Percentiles rank a stretch among this genome's conserved stretches.
Evolutionary conservation across 1,140 invertebrate species (phyloP).

Genomic region (Paraescarpia echinospica): DNA sequence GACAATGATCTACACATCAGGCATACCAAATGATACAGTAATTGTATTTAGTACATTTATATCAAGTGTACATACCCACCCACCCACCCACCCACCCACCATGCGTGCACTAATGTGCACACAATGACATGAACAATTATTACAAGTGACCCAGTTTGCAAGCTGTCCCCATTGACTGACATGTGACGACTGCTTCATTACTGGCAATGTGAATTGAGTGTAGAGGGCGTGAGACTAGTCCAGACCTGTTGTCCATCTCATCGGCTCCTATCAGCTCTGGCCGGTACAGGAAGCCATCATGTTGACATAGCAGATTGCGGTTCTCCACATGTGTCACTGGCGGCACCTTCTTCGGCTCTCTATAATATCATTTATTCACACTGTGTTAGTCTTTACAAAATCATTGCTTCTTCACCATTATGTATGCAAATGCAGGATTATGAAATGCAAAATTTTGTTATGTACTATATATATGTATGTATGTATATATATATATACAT

Average conservation of each 20-base stretch:
- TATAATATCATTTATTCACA: not conserved
- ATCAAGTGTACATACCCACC: slow-evolving; percentile 36
- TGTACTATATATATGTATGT: no score
- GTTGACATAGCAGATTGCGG: not conserved
- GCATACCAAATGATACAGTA: no score
- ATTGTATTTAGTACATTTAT: not conserved
- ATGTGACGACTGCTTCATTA: not conserved
- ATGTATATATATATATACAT: no score
- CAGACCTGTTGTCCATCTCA: not conserved
- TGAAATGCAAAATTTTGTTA: no score
- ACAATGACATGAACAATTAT: not conserved
- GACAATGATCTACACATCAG: no score
- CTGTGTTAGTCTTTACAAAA: not conserved
- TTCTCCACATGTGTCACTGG: not conserved
- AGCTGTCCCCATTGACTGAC: not conserved
- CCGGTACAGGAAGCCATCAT: slow-evolving; percentile 28
- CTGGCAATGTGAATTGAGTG: not conserved
- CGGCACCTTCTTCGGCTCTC: not conserved
- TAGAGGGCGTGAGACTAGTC: not conserved
- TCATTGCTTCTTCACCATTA: no score
- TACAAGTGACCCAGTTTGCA: not conserved
- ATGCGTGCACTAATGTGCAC: not conserved
- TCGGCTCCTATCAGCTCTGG: slow-evolving; percentile 37
- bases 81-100: not conserved
- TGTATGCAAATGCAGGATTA: no score